Evolutionary conservation across 2,888 invertebrate genomes (phyloP), one percentile per base, ranked within the genome.

Genomic region (Siphonodentalium dalli): DNA sequence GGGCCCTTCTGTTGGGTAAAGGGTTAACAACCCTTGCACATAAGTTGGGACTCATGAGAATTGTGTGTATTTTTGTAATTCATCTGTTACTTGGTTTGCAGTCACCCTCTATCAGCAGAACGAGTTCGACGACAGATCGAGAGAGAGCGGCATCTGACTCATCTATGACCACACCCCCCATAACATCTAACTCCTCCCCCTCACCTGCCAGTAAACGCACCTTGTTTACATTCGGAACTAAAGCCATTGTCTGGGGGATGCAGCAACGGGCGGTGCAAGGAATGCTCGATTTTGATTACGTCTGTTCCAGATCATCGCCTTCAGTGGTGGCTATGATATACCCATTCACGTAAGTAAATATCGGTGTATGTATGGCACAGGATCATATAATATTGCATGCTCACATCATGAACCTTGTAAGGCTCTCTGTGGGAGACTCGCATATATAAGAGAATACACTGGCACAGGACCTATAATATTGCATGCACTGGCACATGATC

Each of bases 181-280:
- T 20, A 26, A 2, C n/a, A 38, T 11, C 15, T 45, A 8, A 43
- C 23, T 9, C 40, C 2, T 24, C 28, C 8, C 11, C 39, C 27
- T 24, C 31, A 23, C 28, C 33, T 18, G 15, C 29, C 8, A 41
- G 37, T 21, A 49, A 59, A 1, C 31, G 38, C 48, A 87, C 89
- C 23, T 85, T 94, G 59, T 94, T 96, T 84, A 87, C 86, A n/a
- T 87, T 87, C 63, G 85, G 87, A 56, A 97, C 96, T 11, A 92
- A 91, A 79, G 89, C 96, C 9, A 94, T 99, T 74, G 90, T 99
- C 20, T 99, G 98, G 98, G 99, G 99, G 59, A 97, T 99, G 94
- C 99, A 99, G 85, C 91, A 91, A 39, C 85, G 96, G 56, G 98
- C 99, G 21, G 94, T 99, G 8, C 96, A 90, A 85, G 91, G 93